Evolutionary conservation across 2,797 vertebrate genomes (phyloP), one percentile per base, ranked within the genome.

Genomic region (Aselliscus stoliczkanus): DNA sequence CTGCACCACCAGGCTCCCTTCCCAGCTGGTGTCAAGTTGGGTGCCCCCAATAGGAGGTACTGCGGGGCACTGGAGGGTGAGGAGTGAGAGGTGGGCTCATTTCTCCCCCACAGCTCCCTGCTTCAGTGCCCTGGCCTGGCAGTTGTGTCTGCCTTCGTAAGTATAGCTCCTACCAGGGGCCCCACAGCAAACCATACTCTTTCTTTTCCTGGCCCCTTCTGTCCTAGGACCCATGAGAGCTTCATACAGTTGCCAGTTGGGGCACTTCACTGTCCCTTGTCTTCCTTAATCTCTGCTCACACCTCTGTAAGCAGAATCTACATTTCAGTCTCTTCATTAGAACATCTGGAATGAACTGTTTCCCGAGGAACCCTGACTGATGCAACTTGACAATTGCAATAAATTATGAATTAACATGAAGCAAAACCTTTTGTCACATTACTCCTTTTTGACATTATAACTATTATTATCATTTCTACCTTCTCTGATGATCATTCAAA

Each of bases 401-500:
- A 88, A 79, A 76, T 90, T 95, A 67, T 62, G 47, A 97, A 93
- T 95, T 88, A 88, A 85, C 79, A 60, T 17, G 83, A n/a, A 95
- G 58, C 67, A 82, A 96, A 94, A 89, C 47, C 79, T 58, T 76
- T 54, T 89, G 80, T 84, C 88, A 93, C 73, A 80, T 14, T 47
- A 76, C 39, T 88, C 76, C 56, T 70, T 93, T 93, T 54, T 87
- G 80, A 94, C 95, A 84, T 23, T 60, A 73, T 85, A 80, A 31
- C 42, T 27, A 62, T 90, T 72, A 88, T 94, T 39, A 73, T 58
- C 44, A 47, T 86, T 79, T 76, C 72, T 56, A 17, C 52, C 50
- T 79, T 90, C 44, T 62, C 64, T 73, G 44, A 90, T 96, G 52
- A 94, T 27, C 76, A 79, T 27, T 86, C 27, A 42, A 65, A 93